Evolutionary conservation across 2,113 vertebrate genomes (phyloP), one percentile per base, ranked within the genome.

Genomic region (Saccopteryx bilineata): DNA sequence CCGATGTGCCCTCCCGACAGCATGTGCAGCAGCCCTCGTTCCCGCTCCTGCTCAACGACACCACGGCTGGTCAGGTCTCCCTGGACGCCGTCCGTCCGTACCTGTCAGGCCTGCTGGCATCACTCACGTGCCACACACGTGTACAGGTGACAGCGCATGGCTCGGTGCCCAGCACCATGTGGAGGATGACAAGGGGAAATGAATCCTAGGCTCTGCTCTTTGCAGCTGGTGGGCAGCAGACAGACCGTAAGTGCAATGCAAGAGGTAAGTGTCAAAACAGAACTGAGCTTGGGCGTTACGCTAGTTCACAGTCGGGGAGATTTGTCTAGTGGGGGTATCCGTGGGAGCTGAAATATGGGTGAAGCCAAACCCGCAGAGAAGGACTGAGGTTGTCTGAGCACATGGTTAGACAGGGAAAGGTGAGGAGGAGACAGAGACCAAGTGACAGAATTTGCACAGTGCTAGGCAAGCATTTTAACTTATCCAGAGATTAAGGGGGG

Each of bases 51-150:
- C 33, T 72, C 66, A 5, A 11, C 9, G 33, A 86, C 79, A 5
- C 2, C 2, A 4, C 0, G 0, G 19, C 11, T 0, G 1, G 31
- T 8, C 31, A 5, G 0, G 2, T 23, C 56, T 81, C 15, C 28
- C 50, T 6, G 3, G 23, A 23, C 48, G 1, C 39, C 39, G 39
- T 1, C 39, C 39, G 39, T 1, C 8, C 1, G 10, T 4, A 50
- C 54, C 68, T 50, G 60, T 39, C 79, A 11, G 26, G 11, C 61
- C 58, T 2, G 19, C 33, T 17, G 15, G 71, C 5, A 2, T 8
- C 0, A 5, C 46, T 33, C 80, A 89, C 1, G 0, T 21, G 66
- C 19, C n/a, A 72, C 15, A 4, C 5, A 61, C 19, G 7, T 9
- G 2, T 4, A 50, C 18, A 0, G 17, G 52, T 15, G 9, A 65